These are phyloP conservation scores for Drosophila insularis DNA, from an alignment of 1,140 invertebrate species.

Conservation along the genomic window DNA sequence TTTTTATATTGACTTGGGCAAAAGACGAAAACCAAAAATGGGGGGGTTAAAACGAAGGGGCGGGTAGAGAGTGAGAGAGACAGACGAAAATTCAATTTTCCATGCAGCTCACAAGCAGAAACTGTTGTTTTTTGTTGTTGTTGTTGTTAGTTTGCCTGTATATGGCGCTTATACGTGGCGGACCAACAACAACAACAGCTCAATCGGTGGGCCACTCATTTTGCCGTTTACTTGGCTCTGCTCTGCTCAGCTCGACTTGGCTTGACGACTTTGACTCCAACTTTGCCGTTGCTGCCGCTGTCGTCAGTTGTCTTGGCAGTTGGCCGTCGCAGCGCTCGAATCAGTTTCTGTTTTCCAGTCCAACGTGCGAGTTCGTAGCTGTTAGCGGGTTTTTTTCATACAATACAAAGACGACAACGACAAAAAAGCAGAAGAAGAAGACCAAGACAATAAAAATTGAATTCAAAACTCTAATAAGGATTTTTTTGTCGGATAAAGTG, in stretches of 20 bases:
- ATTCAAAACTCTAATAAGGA: slow-evolving; percentile 4
- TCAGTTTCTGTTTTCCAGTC: slow-evolving; percentile 80
- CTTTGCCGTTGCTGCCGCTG: slow-evolving; percentile 30
- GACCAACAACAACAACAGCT: slow-evolving; percentile 34
- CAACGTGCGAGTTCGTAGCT: slow-evolving; percentile 73
- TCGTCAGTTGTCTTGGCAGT: slow-evolving; percentile 54
- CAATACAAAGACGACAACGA: slow-evolving; percentile 3
- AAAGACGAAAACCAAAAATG: slow-evolving; percentile 22
- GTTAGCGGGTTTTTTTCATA: slow-evolving; percentile 31
- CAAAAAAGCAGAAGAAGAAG: slow-evolving; percentile 27
- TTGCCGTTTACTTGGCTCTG: slow-evolving; percentile 35
- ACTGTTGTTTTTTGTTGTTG: slow-evolving; percentile 60
- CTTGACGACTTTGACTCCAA: slow-evolving; percentile 26
- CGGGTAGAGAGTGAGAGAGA: no score
- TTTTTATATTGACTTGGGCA: slow-evolving; percentile 36
- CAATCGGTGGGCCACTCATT: slow-evolving; percentile 25
- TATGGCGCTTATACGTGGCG: slow-evolving; percentile 67
- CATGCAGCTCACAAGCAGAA: slow-evolving; percentile 73
- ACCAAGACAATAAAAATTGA: background rate
- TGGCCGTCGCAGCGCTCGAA: slow-evolving; percentile 65
- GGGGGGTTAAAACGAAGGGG: no score
- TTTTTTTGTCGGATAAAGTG: slow-evolving; percentile 15
- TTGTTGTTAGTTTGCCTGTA: slow-evolving; percentile 49
- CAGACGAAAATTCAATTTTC: slow-evolving; percentile 55
- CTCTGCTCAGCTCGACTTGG: slow-evolving; percentile 42